A percentile compares a stretch with the other conserved stretches of the same genome.
phyloP scores from a whole-genome alignment of 2,797 vertebrate genomes.

The Rhinophrynus dorsalis region DNA sequence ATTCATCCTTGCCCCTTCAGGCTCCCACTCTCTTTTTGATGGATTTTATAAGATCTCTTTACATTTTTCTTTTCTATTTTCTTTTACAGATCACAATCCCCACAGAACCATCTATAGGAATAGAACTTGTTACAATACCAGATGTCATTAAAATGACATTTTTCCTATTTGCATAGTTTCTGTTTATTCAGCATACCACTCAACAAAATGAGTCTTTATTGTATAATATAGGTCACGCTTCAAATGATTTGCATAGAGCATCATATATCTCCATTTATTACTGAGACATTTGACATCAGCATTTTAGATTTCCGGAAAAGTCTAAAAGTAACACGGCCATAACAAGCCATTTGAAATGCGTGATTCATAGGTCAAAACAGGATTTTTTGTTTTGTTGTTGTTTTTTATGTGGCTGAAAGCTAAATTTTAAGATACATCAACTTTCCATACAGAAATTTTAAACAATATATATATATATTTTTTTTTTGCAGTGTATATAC shows the following conservation, averaged over 20 bases:
- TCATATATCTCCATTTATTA: slow-evolving; percentile 1
- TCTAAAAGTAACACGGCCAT: too few relatives aligned
- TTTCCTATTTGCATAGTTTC: slow-evolving; percentile 15
- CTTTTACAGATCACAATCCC: background rate
- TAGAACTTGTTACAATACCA: background rate
- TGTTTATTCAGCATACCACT: background rate
- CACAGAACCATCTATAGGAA: slow-evolving; percentile 2
- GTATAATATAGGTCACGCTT: background rate
- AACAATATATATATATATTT: too few relatives aligned
- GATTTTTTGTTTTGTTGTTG: too few relatives aligned
- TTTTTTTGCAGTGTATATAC: too few relatives aligned
- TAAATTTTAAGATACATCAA: too few relatives aligned
- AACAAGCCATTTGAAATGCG: too few relatives aligned
- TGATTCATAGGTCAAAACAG: too few relatives aligned
- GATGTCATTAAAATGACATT: slow-evolving; percentile 29
- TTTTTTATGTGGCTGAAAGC: too few relatives aligned
- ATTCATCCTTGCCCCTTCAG: background rate
- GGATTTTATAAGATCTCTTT: background rate
- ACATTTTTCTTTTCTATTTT: slow-evolving; percentile 1
- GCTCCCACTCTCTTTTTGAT: background rate
- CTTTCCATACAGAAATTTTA: too few relatives aligned
- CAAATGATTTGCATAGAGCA: background rate
- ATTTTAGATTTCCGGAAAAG: too few relatives aligned
- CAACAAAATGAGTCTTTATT: background rate
- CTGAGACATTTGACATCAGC: too few relatives aligned